Evolutionary conservation across 2,888 invertebrate species (phyloP).

Genomic region (Mesochorus sp.): DNA sequence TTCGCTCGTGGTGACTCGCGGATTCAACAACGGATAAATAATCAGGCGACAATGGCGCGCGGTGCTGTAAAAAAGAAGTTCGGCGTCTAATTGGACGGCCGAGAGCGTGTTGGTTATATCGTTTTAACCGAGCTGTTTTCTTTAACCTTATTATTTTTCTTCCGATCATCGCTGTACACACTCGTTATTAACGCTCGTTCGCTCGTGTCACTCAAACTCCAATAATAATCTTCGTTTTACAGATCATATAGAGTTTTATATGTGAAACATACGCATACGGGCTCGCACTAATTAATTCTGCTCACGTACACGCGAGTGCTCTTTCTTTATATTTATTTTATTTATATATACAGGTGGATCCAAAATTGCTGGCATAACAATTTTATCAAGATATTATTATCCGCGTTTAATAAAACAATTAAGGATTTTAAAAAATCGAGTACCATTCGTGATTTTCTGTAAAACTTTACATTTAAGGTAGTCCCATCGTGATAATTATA

Average conservation of each 20-base stretch:
- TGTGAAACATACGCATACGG: constrained; percentile 32
- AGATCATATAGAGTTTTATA: too few relatives aligned
- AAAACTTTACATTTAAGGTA: too few relatives aligned
- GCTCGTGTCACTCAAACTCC: constrained; percentile 18
- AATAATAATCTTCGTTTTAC: constrained; percentile 40
- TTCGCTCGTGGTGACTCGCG: not conserved
- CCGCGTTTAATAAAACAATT: too few relatives aligned
- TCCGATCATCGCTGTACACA: not conserved
- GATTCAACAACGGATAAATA: constrained; percentile 19
- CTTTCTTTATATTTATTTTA: not conserved
- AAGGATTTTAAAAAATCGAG: too few relatives aligned
- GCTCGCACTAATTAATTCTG: constrained; percentile 44
- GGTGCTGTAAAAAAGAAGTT: constrained; percentile 28
- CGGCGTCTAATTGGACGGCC: constrained; percentile 48
- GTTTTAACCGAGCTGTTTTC: constrained; percentile 15
- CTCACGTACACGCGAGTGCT: constrained; percentile 16
- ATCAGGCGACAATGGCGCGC: constrained; percentile 15
- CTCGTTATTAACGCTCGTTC: constrained; percentile 26
- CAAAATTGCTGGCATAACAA: not conserved
- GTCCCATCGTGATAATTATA: too few relatives aligned
- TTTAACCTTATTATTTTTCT: not conserved
- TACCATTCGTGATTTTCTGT: too few relatives aligned
- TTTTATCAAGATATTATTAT: not conserved
- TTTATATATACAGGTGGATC: not conserved
- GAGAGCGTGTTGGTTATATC: constrained; percentile 34